Conservation (phyloP, 2,888 invertebrate species). For the Lasioglossum villosulum region DNA sequence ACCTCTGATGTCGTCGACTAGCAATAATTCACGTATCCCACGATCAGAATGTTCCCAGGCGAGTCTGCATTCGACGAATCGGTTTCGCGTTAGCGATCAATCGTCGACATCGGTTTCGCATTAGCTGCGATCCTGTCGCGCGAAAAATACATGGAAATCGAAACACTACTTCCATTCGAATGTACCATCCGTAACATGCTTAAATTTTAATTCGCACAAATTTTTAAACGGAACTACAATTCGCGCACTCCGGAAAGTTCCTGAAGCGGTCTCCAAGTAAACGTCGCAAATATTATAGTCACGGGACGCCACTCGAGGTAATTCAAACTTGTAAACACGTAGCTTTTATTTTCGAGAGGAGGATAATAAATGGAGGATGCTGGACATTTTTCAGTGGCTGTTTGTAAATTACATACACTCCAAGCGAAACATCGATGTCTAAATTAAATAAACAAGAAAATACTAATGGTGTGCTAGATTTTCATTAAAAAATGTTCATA, state of each 20-base stretch:
- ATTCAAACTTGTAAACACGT: background rate
- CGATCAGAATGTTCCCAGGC: background rate
- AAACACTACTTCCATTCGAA: background rate
- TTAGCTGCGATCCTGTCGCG: background rate
- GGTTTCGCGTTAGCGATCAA: background rate
- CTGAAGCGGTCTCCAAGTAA: background rate
- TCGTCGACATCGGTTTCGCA: slow-evolving; percentile 8
- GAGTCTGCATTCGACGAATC: background rate
- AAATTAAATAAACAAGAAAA: background rate
- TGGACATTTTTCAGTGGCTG: background rate
- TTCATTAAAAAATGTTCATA: background rate
- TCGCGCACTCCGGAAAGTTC: background rate
- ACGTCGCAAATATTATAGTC: background rate
- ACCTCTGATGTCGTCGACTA: background rate
- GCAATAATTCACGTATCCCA: background rate
- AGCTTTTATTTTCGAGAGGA: background rate
- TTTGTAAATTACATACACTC: background rate
- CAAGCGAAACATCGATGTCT: background rate
- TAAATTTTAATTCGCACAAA: background rate
- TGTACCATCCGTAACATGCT: background rate
- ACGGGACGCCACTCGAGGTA: background rate
- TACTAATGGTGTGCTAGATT: no score
- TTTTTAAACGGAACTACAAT: background rate
- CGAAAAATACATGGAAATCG: background rate
- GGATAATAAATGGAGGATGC: background rate